Evolutionary conservation across 1,140 invertebrate genomes (phyloP).

Genomic region (Trypoxylus dichotomus): DNA sequence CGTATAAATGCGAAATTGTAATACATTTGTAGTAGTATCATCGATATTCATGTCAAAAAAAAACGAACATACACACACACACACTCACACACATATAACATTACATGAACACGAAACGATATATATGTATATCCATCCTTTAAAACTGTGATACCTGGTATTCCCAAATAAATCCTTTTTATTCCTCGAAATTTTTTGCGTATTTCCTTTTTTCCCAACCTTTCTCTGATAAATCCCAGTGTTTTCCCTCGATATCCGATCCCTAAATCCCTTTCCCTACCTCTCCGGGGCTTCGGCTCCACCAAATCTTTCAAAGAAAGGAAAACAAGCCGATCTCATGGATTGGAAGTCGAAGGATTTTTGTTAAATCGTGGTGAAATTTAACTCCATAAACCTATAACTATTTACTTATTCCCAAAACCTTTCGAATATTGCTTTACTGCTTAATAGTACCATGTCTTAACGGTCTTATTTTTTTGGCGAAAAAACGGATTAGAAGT

Average conservation of each 20-base stretch:
- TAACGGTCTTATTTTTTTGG: too few species aligned
- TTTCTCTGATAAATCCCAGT: not conserved
- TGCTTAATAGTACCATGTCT: too few species aligned
- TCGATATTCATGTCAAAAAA: not conserved
- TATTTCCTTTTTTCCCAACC: slow-evolving; percentile 10
- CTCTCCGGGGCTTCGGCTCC: not conserved
- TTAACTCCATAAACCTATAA: too few species aligned
- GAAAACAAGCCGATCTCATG: not conserved
- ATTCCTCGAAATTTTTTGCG: not conserved
- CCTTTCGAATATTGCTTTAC: too few species aligned
- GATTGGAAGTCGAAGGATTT: not conserved
- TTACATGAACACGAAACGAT: not conserved
- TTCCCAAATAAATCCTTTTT: slow-evolving; percentile 31
- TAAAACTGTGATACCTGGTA: slow-evolving; percentile 47
- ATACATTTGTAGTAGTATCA: slow-evolving; percentile 35
- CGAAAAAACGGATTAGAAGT: too few species aligned
- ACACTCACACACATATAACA: not conserved
- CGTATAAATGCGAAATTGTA: slow-evolving; percentile 33
- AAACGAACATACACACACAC: too few species aligned
- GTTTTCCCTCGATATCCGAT: not conserved
- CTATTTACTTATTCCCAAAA: too few species aligned
- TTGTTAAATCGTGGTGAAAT: not conserved
- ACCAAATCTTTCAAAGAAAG: slow-evolving; percentile 25
- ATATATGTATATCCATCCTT: slow-evolving; percentile 38
- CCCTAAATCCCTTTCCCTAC: not conserved